Base-by-base conservation (phyloP, 2,888 invertebrate species). In the Mythimna vitellina region DNA sequence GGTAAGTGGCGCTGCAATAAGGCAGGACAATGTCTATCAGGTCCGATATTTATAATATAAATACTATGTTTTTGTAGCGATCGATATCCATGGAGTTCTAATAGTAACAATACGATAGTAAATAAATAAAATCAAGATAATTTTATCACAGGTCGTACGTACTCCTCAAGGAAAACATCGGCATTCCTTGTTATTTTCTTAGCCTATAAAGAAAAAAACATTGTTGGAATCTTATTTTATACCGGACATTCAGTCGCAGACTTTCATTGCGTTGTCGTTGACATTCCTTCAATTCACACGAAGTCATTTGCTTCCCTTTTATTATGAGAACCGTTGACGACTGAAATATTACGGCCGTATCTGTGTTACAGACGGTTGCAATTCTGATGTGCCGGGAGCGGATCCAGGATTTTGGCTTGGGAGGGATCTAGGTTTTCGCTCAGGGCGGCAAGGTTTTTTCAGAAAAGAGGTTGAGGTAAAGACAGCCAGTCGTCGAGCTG, bases 231-330 rank as follows among this genome's bases (percentile, higher is more conserved):
- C 29, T 53, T 63, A 63, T 63, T 71, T 71, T 58, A 68, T 72
- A 69, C 66, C 25, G 46, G 51, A 32, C 65, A 56, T 73, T 81
- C 77, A 81, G 67, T 51, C 61, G 81, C 77, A 77, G 67, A 51
- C 73, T 65, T 64, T 58, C 64, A 70, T 77, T 70, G 73, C 64
- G 66, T 76, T 80, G 81, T 73, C 61, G 61, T 65, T 68, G 58
- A 62, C 77, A 77, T 73, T 76, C 69, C 54, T 68, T 57, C 49
- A 68, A 67, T 64, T 73, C 58, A 65, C 69, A 65, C 67, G 66
- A 64, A 72, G 66, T 69, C 72, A 70, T 73, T 72, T 62, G 25
- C 64, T 61, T 56, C 57, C 32, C 64, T 69, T 80, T 80, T 80
- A 80, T 70, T 80, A 80, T 70, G 64, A 76, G 56, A 64, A 63